Evolutionary conservation across 2,113 vertebrate species (phyloP).

Genomic region (Oplegnathus fasciatus): DNA sequence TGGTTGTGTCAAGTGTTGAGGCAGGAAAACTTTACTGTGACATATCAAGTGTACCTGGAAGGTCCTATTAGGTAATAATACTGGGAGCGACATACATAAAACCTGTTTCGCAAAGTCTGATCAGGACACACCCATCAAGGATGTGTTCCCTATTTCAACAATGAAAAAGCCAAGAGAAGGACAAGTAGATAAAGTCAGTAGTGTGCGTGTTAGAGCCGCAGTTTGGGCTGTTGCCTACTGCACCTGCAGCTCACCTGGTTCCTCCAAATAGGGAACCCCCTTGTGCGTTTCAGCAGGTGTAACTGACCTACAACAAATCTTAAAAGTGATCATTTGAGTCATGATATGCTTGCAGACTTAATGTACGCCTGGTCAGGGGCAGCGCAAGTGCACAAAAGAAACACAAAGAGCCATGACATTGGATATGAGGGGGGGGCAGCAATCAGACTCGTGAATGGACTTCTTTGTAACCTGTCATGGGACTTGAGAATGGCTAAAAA

Average conservation of each 20-base stretch:
- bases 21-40: neutral
- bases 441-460: conserved; percentile 72
- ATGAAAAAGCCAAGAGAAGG: conserved; percentile 34
- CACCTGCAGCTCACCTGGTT: conserved; percentile 29
- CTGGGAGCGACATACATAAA: conserved; percentile 58
- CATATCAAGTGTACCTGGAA: conserved; percentile 32
- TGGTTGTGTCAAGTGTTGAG: neutral
- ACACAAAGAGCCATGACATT: conserved; percentile 67
- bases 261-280: neutral
- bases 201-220: neutral
- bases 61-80: conserved; percentile 46
- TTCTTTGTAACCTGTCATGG: conserved; percentile 81
- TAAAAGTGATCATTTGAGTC: conserved; percentile 19
- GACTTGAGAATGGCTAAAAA: conserved; percentile 76
- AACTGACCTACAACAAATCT: conserved; percentile 12
- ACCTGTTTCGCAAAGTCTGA: conserved; percentile 75
- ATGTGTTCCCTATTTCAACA: conserved; percentile 57
- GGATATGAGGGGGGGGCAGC: conserved; percentile 62
- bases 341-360: conserved; percentile 27
- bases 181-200: neutral
- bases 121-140: conserved; percentile 66
- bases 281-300: conserved; percentile 19
- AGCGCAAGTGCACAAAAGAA: conserved; percentile 45
- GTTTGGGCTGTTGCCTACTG: conserved; percentile 1
- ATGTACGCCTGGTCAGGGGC: conserved; percentile 33